Conservation (phyloP, 2,797 vertebrate species). For the Setipinna tenuifilis region DNA sequence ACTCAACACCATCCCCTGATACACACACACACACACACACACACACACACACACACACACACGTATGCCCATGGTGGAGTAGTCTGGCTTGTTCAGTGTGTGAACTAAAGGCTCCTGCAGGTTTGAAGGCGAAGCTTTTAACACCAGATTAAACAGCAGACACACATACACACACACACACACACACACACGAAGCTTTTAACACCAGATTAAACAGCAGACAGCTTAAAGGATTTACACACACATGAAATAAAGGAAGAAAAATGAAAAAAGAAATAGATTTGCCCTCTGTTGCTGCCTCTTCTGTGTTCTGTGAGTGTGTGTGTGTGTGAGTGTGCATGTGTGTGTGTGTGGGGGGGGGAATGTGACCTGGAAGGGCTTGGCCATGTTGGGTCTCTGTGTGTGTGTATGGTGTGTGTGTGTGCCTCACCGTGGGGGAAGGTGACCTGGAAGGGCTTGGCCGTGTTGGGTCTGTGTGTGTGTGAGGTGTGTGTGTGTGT, state of each 20-base stretch:
- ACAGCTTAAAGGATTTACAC: neutral
- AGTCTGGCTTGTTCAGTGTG: neutral
- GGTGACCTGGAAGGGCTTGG: neutral
- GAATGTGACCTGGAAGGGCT: neutral
- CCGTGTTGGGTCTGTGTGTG: neutral
- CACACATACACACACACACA: no score
- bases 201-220: neutral
- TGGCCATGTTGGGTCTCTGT: neutral
- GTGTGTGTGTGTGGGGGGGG: neutral
- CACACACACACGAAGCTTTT: no score
- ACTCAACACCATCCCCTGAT: neutral
- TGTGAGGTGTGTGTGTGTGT: neutral
- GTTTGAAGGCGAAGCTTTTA: neutral
- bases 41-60: neutral
- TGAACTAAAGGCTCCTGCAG: neutral
- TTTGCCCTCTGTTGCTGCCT: no score
- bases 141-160: no score
- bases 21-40: constrained; percentile 25
- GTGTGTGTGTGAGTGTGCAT: constrained; percentile 21
- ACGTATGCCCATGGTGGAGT: neutral
- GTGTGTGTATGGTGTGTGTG: neutral
- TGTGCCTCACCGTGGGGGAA: neutral
- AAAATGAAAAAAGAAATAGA: no score
- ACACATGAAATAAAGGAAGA: neutral
- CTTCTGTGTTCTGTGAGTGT: constrained; percentile 23